Base-by-base conservation (phyloP, 2,797 vertebrate species). In the Carapus acus region DNA sequence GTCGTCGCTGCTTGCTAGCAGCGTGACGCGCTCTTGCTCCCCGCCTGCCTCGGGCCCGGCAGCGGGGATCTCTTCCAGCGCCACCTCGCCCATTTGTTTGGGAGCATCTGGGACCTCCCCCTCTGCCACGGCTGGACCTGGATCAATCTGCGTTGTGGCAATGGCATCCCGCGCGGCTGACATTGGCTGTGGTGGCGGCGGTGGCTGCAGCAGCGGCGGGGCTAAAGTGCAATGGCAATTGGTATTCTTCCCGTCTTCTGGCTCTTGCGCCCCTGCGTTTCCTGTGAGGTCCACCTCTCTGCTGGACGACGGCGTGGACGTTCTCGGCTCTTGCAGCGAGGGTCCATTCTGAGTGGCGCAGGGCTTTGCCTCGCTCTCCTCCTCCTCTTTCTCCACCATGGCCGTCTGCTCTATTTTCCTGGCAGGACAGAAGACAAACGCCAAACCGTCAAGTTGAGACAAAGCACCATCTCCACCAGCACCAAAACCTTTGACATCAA, bases 271-370 rank as follows among this genome's bases (percentile, higher is more conserved):
- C 37, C 44, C 6, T 3, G 20, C 54, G 36, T 18, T 60, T 37
- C 33, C 58, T 43, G 48, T 7, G 9, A 44, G 44, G 47, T 47
- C 29, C 14, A 54, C 47, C 7, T 1, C 36, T 34, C 50, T 65
- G 46, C 7, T 16, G 8, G 68, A 54, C 41, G 63, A 59, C 9
- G 37, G 18, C 0, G 34, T 13, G 1, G 19, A 43, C 2, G 53
- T 50, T 22, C 58, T 60, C n/a, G 19, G 2, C 24, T 49, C 69
- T 41, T 62, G 58, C 52, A 7, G 34, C n/a, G 52, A 33, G 13
- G 58, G 65, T 51, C 80, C 80, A 20, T 80, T 83, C 72, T 67
- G 82, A 71, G 49, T 49, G 50, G 61, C 67, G 7, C 8, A 59
- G 39, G 40, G 27, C 43, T 71, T 53, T 1, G 27, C 27, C 6